phyloP scores from a whole-genome alignment of 1,140 invertebrate species.

The Solenopsis invicta region DNA sequence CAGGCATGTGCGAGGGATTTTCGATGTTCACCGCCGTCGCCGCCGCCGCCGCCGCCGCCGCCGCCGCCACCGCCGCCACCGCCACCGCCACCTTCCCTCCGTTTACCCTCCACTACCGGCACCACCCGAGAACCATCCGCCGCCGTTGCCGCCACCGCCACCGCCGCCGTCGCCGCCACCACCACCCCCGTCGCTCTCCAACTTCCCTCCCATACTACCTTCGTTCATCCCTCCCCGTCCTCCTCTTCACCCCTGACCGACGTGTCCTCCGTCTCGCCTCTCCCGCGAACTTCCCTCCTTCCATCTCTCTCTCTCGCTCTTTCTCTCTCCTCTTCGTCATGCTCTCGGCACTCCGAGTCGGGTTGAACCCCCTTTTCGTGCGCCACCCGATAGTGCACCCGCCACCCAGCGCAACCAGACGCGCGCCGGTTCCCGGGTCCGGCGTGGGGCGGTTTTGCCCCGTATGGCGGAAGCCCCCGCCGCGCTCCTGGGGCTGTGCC shows the following conservation, averaged over 20 bases:
- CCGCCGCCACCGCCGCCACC: conserved; percentile 67
- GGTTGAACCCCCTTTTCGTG: conserved; percentile 72
- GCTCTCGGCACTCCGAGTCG: conserved; percentile 60
- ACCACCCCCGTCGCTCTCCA: conserved; percentile 83
- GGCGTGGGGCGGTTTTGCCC: conserved; percentile 76
- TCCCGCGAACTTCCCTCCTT: conserved; percentile 43
- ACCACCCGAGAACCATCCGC: conserved; percentile 74
- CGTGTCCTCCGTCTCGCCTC: conserved; percentile 54
- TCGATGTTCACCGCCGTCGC: conserved; percentile 85
- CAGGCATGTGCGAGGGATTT: conserved; percentile 87
- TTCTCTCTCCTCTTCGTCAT: conserved; percentile 42
- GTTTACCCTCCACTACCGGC: conserved; percentile 73
- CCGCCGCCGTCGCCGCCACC: too few relatives aligned
- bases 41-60: too few relatives aligned
- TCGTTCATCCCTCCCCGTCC: conserved; percentile 76
- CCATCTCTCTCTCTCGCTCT: neutral
- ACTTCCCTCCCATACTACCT: conserved; percentile 66
- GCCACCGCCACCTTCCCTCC: conserved; percentile 77
- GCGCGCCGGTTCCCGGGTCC: conserved; percentile 74
- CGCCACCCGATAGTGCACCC: conserved; percentile 71
- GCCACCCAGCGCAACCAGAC: conserved; percentile 71
- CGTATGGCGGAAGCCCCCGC: conserved; percentile 72
- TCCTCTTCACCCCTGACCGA: conserved; percentile 44
- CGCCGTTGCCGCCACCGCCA: too few relatives aligned
- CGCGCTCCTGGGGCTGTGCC: conserved; percentile 76